Evolutionary conservation across 2,113 vertebrate genomes (phyloP), one percentile per base, ranked within the genome.

Genomic region (Willisornis vidua): DNA sequence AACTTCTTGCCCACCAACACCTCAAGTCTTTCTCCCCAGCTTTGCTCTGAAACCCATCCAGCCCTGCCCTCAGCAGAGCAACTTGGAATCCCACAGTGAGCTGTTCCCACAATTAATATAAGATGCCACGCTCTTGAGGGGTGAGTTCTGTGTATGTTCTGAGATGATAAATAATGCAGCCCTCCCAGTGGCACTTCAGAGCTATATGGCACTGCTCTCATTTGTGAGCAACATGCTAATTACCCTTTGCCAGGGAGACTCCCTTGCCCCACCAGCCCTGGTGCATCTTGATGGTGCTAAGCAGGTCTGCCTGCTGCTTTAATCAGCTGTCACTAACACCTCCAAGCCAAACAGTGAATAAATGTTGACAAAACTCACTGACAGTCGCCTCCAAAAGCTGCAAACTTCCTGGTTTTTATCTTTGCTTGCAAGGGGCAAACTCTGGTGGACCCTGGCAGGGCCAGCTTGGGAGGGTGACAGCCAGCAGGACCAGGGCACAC

Each of bases 341-440:
- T 90, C 85, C 90, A 58, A 85, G 79, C 49, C 81, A 94, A 95
- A 91, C 88, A 92, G 85, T 13, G 16, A 97, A 87, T 62, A 80
- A 80, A 94, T 66, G 84, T 93, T 97, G 96, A 96, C 95, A 97
- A 97, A 97, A 97, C 73, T 96, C 96, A 80, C 87, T 81, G 75
- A 46, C 48, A 58, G 26, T 83, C 3, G 0, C 58, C 41, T 41
- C 39, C 39, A 19, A 59, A 85, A 93, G 29, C 37, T 57, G 57
- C 19, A 39, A 45, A 77, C 73, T 37, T 68, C 19, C 63, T 65
- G 37, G 6, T 29, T 51, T 57, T 24, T 18, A 6, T 31, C 48
- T 66, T 48, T 19, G 29, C n/a, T 43, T 19, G 49, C 51, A 43
- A 77, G 54, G 35, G 72, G 54, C 37, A 66, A 48, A 24, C 7